phyloP scores from a whole-genome alignment of 2,113 vertebrate species.

The Todiramphus saurophagus region DNA sequence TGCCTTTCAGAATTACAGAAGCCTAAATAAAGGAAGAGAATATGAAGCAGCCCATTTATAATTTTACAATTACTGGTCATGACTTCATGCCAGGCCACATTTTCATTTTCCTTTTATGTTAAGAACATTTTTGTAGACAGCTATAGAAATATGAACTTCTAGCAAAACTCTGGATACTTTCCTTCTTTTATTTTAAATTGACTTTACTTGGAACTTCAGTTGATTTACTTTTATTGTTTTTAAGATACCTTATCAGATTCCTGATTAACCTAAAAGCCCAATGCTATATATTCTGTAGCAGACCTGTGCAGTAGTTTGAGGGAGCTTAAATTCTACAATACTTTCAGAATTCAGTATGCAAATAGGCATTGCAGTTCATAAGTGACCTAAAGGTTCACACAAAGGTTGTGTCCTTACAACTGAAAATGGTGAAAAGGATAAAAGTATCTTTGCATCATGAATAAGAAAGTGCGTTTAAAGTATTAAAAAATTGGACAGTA shows the following conservation, averaged over 20 bases:
- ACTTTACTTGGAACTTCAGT: background rate
- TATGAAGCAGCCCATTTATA: background rate
- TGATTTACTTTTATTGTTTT: background rate
- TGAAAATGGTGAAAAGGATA: background rate
- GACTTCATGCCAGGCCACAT: background rate
- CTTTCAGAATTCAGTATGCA: background rate
- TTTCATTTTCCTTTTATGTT: background rate
- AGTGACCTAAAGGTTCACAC: background rate
- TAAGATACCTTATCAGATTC: background rate
- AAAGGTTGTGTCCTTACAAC: background rate
- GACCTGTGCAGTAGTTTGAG: background rate
- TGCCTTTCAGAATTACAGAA: background rate
- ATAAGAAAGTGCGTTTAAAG: background rate
- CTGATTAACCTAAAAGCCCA: background rate
- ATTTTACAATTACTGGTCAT: background rate
- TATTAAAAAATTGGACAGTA: background rate
- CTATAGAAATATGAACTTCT: background rate
- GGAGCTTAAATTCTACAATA: background rate
- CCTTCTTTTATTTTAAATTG: background rate
- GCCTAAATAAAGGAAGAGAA: background rate
- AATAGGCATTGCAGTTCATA: background rate
- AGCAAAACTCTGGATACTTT: background rate
- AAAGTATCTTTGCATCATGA: background rate
- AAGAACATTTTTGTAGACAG: background rate
- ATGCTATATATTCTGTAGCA: background rate